Base-by-base conservation (phyloP, 2,888 invertebrate genomes). In the Phengaris arion region DNA sequence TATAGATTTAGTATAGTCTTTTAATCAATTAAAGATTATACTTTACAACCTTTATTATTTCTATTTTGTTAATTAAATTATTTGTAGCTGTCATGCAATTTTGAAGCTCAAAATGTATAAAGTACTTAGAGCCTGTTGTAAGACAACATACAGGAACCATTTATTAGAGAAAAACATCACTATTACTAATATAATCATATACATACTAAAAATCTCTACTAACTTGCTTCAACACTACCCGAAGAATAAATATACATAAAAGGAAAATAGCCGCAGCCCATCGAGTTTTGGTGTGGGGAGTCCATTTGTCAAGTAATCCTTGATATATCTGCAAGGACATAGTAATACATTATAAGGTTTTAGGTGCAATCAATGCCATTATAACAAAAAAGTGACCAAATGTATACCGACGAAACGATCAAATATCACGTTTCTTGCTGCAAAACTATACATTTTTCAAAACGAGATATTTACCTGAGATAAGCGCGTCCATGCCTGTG, bases 151-250 rank as follows among this genome's bases (percentile, higher is more conserved):
- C 35, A 35, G 35, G 35, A 0, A 35, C 4, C 4, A 35, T 35
- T 0, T 2, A 35, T 4, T 35, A 35, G 4, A 48, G 5, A 48
- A 6, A 48, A 48, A 5, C 6, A 48, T 48, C 6, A 48, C 6
- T 6, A 48, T 48, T 48, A 59, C 15, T n/a, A 57, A 22, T 22
- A 22, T 22, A 22, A 22, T 22, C 22, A 22, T 22, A 22, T 22
- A 59, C 22, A 15, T 22, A 22, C 15, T 59, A 22, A 15, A 68
- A 74, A 15, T n/a, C 48, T 68, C 68, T 79, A 84, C 91, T 92
- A 93, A 97, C 97, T 95, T 97, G 98, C 87, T 96, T 95, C 81
- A 97, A 90, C 87, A 98, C 94, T 91, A 98, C 96, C 91, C 98
- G 95, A 83, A 97, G 91, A 86, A 97, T 93, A 93, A 98, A 98